These are phyloP conservation scores for Nyctalus aviator DNA, from an alignment of 2,797 vertebrate genomes.

Conservation along the genomic window DNA sequence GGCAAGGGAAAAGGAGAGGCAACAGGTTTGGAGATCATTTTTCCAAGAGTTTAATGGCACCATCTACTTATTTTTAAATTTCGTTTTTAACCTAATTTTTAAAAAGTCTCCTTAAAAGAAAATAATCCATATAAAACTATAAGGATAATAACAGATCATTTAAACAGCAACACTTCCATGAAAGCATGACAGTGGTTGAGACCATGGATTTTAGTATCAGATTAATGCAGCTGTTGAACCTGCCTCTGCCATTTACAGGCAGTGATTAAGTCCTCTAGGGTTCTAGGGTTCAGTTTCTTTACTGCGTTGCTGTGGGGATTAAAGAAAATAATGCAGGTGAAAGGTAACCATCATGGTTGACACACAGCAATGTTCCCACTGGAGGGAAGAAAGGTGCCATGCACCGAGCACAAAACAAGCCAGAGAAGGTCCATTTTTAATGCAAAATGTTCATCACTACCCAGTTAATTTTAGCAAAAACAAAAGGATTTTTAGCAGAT, in stretches of 20 bases:
- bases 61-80: conserved; percentile 20
- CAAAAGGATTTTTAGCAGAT: conserved; percentile 56
- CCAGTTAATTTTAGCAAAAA: conserved; percentile 66
- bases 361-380: not conserved
- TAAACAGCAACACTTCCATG: not conserved
- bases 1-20: not conserved
- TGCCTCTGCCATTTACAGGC: not conserved
- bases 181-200: not conserved
- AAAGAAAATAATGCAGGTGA: not conserved
- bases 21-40: not conserved
- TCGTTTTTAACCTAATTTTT: conserved; percentile 54
- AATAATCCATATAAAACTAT: not conserved
- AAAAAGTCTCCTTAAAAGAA: conserved; percentile 40
- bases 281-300: conserved; percentile 18
- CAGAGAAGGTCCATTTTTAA: not conserved
- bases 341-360: not conserved
- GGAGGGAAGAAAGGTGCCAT: not conserved
- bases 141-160: not conserved
- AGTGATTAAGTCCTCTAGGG: not conserved
- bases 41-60: not conserved
- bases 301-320: not conserved
- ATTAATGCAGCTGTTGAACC: not conserved
- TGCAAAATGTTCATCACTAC: conserved; percentile 31
- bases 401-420: not conserved
- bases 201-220: not conserved